A percentile compares a stretch with the other conserved stretches of the same genome.
phyloP scores from a whole-genome alignment of 2,113 vertebrate species.

The Cyanocitta stelleri region DNA sequence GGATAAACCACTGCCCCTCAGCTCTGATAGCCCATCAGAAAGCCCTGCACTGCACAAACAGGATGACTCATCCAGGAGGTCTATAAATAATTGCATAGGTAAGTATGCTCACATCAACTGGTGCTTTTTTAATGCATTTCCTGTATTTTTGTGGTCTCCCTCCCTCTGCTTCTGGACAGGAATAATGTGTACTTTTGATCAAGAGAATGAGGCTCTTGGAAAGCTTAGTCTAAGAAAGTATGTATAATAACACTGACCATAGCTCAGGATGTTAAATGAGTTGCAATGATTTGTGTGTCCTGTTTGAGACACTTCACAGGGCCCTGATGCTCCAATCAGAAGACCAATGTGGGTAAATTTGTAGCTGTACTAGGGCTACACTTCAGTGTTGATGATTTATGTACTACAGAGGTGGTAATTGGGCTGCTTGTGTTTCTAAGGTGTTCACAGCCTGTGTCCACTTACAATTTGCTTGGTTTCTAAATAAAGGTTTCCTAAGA shows the following conservation, averaged over 20 bases:
- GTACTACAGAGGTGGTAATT: not conserved
- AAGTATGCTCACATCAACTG: not conserved
- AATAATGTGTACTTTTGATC: not conserved
- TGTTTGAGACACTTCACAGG: not conserved
- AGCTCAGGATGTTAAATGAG: not conserved
- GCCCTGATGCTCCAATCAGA: not conserved
- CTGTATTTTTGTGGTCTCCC: not conserved
- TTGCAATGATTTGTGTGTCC: not conserved
- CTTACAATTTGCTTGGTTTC: not conserved
- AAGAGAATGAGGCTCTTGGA: not conserved
- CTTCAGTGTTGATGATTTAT: not conserved
- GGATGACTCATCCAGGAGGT: constrained; percentile 55
- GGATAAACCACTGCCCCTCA: constrained; percentile 66
- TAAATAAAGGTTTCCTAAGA: not conserved
- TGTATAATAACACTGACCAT: not conserved
- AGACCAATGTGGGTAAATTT: not conserved
- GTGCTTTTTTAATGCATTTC: not conserved
- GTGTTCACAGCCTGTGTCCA: not conserved
- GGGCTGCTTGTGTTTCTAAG: not conserved
- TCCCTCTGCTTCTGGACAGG: not conserved
- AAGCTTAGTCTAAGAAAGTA: not conserved
- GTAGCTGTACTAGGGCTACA: not conserved
- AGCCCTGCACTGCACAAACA: not conserved
- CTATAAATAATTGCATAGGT: constrained; percentile 80
- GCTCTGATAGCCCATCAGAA: constrained; percentile 15